Base-by-base conservation (phyloP, 2,113 vertebrate species). In the Silurus glanis region DNA sequence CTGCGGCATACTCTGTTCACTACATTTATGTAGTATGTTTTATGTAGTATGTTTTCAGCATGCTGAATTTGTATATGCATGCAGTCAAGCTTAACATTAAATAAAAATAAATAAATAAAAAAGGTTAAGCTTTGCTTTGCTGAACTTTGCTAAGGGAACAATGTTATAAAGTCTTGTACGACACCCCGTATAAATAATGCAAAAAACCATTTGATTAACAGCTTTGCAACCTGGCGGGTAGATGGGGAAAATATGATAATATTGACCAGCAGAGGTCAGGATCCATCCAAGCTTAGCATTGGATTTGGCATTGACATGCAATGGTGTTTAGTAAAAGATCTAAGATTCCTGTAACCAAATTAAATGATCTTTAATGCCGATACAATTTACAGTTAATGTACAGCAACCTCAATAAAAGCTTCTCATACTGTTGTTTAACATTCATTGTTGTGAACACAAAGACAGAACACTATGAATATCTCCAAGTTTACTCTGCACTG, bases 231-330 rank as follows among this genome's bases (percentile, higher is more conserved):
- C 47, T n/a, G 5, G 6, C 49, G 6, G 47, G 21, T 51, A 51
- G 8, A 76, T 76, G 23, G 49, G 37, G 1, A 2, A 76, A 51
- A 49, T 23, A 8, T 3, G 21, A 76, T 25, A 25, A 28, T 6
- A 55, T 55, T 55, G 13, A 25, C 74, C 74, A 76, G 51, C 74
- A 76, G 74, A 14, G 74, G 74, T 76, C 74, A 76, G 23, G 12
- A n/a, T 76, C 2, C 2, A 16, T n/a, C 49, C 74, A 76, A n/a
- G 12, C 6, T 55, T 76, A 76, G 16, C 69, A 72, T 37, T 72
- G 9, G 37, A 47, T 16, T 19, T 47, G 69, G 37, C 37, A 19
- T 16, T 8, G 16, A 7, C 37, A 72, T 47, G 45, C 3, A 45
- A 9, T 71, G 8, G 47, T 47, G 37, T 21, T 72, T 47, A 25